Base-by-base conservation (phyloP, 2,888 invertebrate genomes). In the Amphipyra tragopoginis region DNA sequence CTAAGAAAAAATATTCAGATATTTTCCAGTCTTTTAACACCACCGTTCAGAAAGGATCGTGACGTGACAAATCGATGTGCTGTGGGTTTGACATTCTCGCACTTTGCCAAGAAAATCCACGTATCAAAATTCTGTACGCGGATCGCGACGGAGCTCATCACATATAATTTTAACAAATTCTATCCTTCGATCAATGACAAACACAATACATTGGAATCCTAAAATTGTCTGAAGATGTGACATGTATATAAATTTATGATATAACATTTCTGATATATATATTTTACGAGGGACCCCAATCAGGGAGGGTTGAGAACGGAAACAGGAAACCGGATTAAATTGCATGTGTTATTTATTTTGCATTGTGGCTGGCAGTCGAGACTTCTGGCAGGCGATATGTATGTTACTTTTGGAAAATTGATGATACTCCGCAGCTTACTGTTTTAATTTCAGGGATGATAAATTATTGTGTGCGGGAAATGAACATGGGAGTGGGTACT, bases 1-100 rank as follows among this genome's bases (percentile, higher is more conserved):
- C 15, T 15, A 29, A 48, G 56, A 42, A 49, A 59, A 55, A 57
- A 65, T 75, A 65, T 61, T 58, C 66, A 49, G 45, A 50, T 55
- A 53, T 72, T 72, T 66, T 72, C 58, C 67, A 75, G 72, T 72
- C 51, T 61, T 75, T 65, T 48, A 72, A 58, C 53, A 60, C 42
- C 56, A 60, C 56, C 66, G 49, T 75, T 58, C 29, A 62, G 14
- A 26, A 26, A 40, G 6, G 43, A 54, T 60, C 72, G 66, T 72
- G 76, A 73, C 72, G 66, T 72, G 76, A 73, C 72, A 75, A 75
- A 73, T 75, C 62, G 73, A 72, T 57, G 62, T 14, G 42, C 55
- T 71, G 75, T 65, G 65, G 57, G 34, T 58, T 56, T 53, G 76
- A 56, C 50, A 49, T 55, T 65, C 42, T 5, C 67, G 1, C 21